phyloP scores from a whole-genome alignment of 2,113 vertebrate species.

The Hippocampus barbouri region DNA sequence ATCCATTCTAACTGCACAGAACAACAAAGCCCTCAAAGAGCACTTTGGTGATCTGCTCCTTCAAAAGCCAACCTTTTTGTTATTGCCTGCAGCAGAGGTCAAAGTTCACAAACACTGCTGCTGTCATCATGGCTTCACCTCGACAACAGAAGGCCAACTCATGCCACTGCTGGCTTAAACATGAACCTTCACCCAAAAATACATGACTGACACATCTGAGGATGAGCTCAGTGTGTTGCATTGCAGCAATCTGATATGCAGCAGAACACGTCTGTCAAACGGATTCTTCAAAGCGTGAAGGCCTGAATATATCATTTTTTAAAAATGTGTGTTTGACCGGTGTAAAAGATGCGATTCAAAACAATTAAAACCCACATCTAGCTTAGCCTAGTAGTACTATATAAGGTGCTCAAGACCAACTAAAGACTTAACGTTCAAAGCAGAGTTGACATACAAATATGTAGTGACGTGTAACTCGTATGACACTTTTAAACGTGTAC shows the following conservation, averaged over 20 bases:
- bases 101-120: slow-evolving; percentile 3
- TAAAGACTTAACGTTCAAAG: slow-evolving; percentile 37
- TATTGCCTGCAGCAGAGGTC: not conserved
- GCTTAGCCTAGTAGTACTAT: slow-evolving; percentile 16
- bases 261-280: not conserved
- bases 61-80: not conserved
- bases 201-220: not conserved
- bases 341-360: slow-evolving; percentile 2
- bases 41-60: not conserved
- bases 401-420: slow-evolving; percentile 35
- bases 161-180: not conserved
- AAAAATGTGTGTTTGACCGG: not conserved
- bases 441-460: not conserved
- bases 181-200: slow-evolving; percentile 5
- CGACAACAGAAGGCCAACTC: not conserved
- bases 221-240: not conserved
- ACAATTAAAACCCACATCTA: slow-evolving; percentile 6
- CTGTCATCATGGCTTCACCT: not conserved
- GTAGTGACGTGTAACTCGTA: not conserved
- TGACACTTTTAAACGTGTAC: not conserved
- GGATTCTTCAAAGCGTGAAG: not conserved
- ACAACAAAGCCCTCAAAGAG: not conserved
- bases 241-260: not conserved
- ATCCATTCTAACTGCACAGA: not conserved
- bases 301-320: not conserved